phyloP scores from a whole-genome alignment of 2,888 invertebrate genomes.

The Lycocerus yunnanus region DNA sequence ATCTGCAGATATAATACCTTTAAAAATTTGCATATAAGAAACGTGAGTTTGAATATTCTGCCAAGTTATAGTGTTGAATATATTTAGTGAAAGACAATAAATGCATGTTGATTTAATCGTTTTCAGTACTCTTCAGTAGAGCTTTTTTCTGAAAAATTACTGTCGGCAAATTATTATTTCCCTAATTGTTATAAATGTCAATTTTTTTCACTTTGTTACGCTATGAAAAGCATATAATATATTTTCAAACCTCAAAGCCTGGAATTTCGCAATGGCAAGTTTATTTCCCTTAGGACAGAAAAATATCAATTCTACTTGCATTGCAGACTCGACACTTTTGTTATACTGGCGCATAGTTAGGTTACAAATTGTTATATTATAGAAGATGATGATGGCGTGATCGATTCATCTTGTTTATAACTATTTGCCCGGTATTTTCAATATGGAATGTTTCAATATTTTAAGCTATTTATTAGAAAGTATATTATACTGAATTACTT shows the following conservation, averaged over 20 bases:
- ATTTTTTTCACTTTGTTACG: neutral
- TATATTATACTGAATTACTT: too few species aligned
- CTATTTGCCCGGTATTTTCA: neutral
- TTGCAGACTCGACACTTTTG: slow-evolving; percentile 20
- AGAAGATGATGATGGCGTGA: slow-evolving; percentile 5
- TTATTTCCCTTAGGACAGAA: slow-evolving; percentile 38
- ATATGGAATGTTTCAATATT: neutral
- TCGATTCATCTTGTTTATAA: neutral
- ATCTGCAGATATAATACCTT: neutral
- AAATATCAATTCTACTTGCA: slow-evolving; percentile 32
- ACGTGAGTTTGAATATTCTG: neutral
- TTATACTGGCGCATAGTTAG: slow-evolving; percentile 9
- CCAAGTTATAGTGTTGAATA: neutral
- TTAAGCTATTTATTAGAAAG: too few species aligned
- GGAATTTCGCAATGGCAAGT: slow-evolving; percentile 34
- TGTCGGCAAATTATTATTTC: too few species aligned
- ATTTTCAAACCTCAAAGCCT: slow-evolving; percentile 9
- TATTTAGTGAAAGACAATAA: neutral
- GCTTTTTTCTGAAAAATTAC: too few species aligned
- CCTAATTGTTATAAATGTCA: neutral
- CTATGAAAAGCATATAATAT: neutral
- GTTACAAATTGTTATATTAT: slow-evolving; percentile 26
- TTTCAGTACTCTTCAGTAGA: neutral
- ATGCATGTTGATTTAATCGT: neutral
- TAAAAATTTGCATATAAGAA: slow-evolving; percentile 1